Evolutionary conservation across 2,888 invertebrate species (phyloP).

Genomic region (Microchrysa polita): DNA sequence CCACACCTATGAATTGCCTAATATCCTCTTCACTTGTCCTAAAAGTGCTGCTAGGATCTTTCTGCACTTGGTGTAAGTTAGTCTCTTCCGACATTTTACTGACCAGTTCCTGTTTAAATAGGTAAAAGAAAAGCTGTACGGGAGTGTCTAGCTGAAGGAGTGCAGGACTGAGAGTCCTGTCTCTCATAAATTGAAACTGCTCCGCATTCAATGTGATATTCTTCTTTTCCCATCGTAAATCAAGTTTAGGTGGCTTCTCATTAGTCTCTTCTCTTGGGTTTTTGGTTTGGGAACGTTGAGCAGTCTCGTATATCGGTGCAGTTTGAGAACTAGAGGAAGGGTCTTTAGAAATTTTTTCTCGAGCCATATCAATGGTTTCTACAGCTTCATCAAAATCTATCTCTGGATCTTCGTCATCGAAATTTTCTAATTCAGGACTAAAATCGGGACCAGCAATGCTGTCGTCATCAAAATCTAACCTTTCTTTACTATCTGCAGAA

Average conservation of each 20-base stretch:
- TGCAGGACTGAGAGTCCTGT: not conserved
- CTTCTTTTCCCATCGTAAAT: not conserved
- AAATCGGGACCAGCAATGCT: not conserved
- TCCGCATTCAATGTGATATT: too few relatives aligned
- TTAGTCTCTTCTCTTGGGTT: not conserved
- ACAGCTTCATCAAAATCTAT: not conserved
- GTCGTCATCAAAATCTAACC: conserved; percentile 1
- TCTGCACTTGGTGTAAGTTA: too few relatives aligned
- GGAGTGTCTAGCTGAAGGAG: not conserved
- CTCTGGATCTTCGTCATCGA: not conserved
- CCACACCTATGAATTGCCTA: too few relatives aligned
- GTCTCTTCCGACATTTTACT: conserved; percentile 42
- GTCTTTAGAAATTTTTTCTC: too few relatives aligned
- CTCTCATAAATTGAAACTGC: not conserved
- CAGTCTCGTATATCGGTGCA: too few relatives aligned
- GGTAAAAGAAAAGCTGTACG: conserved; percentile 4
- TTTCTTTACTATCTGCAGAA: not conserved
- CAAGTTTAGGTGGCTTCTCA: not conserved
- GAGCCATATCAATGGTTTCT: too few relatives aligned
- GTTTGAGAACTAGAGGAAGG: too few relatives aligned
- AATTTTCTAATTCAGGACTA: too few relatives aligned
- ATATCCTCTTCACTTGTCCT: too few relatives aligned
- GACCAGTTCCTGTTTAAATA: conserved; percentile 39
- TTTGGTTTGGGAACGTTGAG: too few relatives aligned
- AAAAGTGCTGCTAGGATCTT: conserved; percentile 46